Evolutionary conservation across 2,888 invertebrate genomes (phyloP).

Genomic region (Crematogaster levior): DNA sequence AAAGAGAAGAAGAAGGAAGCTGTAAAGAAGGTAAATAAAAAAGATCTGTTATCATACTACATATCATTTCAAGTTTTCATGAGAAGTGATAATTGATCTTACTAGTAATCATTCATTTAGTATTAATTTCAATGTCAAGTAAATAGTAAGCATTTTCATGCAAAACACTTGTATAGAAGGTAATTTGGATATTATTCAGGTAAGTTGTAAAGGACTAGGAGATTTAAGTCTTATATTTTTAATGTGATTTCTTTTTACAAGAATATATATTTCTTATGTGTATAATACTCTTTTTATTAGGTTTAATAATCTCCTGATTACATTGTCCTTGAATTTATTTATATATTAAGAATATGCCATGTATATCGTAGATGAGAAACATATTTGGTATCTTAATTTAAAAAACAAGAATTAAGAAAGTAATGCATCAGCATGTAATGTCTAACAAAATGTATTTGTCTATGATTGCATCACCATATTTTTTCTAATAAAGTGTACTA

Average conservation of each 20-base stretch:
- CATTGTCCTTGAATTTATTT: background rate
- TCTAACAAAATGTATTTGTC: background rate
- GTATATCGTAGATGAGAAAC: background rate
- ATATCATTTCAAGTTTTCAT: background rate
- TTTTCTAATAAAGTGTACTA: background rate
- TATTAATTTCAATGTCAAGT: background rate
- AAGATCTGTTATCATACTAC: background rate
- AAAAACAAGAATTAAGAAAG: background rate
- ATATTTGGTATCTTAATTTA: background rate
- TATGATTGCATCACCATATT: background rate
- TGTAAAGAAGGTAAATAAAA: slow-evolving; percentile 95
- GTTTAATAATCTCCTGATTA: background rate
- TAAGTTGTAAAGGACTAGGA: background rate
- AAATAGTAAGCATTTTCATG: slow-evolving; percentile 41
- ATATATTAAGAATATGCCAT: background rate
- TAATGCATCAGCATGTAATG: background rate
- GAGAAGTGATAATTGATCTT: background rate
- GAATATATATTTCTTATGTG: background rate
- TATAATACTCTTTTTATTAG: slow-evolving; percentile 10
- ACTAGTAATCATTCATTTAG: background rate
- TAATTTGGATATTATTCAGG: slow-evolving; percentile 23
- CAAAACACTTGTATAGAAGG: background rate
- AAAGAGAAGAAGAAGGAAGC: slow-evolving; percentile 99
- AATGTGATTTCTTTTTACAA: background rate
- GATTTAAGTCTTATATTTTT: background rate